Conservation (phyloP, 2,797 vertebrate species). For the Galagoides demidoff region DNA sequence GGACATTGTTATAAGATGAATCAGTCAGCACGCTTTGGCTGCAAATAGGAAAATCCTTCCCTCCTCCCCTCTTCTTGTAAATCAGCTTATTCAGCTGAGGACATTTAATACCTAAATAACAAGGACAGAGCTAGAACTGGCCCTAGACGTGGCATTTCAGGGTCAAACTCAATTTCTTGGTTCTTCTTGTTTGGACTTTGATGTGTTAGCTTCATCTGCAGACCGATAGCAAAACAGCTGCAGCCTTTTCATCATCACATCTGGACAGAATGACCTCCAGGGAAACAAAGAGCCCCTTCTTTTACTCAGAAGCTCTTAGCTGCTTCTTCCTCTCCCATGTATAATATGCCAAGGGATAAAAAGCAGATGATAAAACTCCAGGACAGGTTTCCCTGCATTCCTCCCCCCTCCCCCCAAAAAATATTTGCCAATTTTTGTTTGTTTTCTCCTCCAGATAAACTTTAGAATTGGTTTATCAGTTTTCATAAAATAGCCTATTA, state of each 20-base stretch:
- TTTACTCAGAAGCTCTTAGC: not conserved
- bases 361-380: conserved; percentile 1
- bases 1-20: not conserved
- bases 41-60: not conserved
- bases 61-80: not conserved
- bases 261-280: not conserved
- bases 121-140: not conserved
- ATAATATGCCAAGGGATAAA: not conserved
- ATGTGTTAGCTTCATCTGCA: not conserved
- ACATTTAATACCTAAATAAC: not conserved
- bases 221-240: not conserved
- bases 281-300: not conserved
- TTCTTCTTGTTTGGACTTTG: not conserved
- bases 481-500: conserved; percentile 32
- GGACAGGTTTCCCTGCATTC: not conserved
- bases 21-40: not conserved
- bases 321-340: not conserved
- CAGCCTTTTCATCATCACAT: not conserved
- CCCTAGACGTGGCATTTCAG: not conserved
- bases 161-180: not conserved
- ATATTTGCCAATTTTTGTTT: conserved; percentile 43
- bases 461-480: conserved; percentile 43
- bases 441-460: conserved; percentile 47
- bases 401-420: not conserved
- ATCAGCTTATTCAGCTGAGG: not conserved